Conservation (phyloP, 2,888 invertebrate genomes). For the Apamea epomidion region DNA sequence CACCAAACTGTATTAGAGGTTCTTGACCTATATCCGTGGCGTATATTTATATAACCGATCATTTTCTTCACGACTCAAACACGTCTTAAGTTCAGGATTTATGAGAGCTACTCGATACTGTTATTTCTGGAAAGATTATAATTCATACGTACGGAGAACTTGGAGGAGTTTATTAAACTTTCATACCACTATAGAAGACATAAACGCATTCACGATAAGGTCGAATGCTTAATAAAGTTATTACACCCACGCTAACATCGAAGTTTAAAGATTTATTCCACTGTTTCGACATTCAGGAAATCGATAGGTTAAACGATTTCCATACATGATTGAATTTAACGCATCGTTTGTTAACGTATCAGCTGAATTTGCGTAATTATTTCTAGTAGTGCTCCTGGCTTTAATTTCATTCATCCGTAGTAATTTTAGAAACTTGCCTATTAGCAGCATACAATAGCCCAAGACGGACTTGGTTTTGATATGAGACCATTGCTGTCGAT, state of each 20-base stretch:
- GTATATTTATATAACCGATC: constrained; percentile 74
- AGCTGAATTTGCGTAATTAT: constrained; percentile 60
- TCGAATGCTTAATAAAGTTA: constrained; percentile 35
- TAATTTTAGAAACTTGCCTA: neutral
- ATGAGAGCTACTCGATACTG: constrained; percentile 22
- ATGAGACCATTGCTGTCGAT: neutral
- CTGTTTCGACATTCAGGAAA: constrained; percentile 66
- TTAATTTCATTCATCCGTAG: neutral
- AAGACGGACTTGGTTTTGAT: neutral
- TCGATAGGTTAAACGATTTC: constrained; percentile 69
- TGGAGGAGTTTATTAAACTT: constrained; percentile 8
- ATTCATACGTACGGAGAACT: neutral
- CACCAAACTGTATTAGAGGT: constrained; percentile 75
- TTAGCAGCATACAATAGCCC: neutral
- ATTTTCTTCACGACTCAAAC: constrained; percentile 61
- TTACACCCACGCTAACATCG: constrained; percentile 24
- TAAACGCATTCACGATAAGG: constrained; percentile 26
- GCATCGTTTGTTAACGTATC: constrained; percentile 67
- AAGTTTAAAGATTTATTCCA: constrained; percentile 20
- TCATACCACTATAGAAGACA: constrained; percentile 14
- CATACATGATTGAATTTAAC: constrained; percentile 71
- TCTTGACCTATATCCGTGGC: constrained; percentile 81
- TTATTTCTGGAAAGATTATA: constrained; percentile 11
- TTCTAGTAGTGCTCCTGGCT: constrained; percentile 31
- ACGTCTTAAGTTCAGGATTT: constrained; percentile 36